Conservation (phyloP, 2,797 vertebrate genomes). For the Anableps anableps region DNA sequence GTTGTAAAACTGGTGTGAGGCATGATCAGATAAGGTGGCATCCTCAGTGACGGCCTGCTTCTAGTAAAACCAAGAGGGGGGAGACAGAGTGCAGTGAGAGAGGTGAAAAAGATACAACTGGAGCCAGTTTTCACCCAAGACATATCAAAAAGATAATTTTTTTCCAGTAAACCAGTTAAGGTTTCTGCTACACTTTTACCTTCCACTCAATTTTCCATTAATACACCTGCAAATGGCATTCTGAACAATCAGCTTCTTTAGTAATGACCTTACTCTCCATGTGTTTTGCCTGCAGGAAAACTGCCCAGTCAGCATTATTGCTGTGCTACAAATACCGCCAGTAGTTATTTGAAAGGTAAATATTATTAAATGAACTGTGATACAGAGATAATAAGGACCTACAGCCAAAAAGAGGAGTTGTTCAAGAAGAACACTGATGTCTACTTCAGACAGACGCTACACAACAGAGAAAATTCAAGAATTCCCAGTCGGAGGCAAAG, state of each 20-base stretch:
- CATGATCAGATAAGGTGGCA: neutral
- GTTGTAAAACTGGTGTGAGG: neutral
- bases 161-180: neutral
- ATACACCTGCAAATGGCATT: neutral
- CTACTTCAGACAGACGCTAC: neutral
- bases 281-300: neutral
- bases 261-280: neutral
- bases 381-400: neutral
- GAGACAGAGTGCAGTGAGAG: neutral
- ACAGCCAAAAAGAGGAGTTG: neutral
- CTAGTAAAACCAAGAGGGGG: neutral
- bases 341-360: neutral
- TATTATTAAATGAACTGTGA: neutral
- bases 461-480: too few relatives aligned
- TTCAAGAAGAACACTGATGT: too few relatives aligned
- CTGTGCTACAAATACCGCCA: neutral
- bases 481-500: too few relatives aligned
- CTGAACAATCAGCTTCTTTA: neutral
- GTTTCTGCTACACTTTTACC: neutral
- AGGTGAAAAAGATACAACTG: slow-evolving; percentile 9
- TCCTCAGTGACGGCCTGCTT: neutral
- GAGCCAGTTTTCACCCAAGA: neutral
- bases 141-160: neutral
- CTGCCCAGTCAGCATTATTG: too few relatives aligned
- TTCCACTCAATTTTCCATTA: neutral